These are phyloP conservation scores for Cheumatopsyche charites DNA, from an alignment of 1,140 invertebrate genomes.

Conservation along the genomic window DNA sequence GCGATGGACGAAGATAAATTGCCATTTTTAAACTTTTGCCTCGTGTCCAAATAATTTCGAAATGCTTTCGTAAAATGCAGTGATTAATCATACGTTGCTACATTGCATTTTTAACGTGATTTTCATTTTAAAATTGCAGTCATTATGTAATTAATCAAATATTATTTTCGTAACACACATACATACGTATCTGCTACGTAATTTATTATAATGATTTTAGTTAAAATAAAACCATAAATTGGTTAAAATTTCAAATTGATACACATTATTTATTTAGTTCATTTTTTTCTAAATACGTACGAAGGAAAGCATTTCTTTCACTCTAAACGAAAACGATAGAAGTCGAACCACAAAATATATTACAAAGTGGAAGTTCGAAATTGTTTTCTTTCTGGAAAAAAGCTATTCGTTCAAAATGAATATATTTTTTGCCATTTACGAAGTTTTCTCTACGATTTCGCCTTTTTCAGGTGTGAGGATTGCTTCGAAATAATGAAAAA, in stretches of 20 bases:
- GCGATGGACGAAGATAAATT: conserved; percentile 2
- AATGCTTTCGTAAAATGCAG: neutral
- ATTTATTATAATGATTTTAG: no score
- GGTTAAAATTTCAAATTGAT: no score
- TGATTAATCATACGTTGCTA: neutral
- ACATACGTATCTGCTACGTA: no score
- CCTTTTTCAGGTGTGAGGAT: neutral
- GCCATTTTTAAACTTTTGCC: conserved; percentile 5
- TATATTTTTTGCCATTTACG: neutral
- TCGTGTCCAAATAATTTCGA: neutral
- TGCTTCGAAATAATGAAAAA: no score
- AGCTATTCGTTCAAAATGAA: neutral
- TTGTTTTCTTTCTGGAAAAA: neutral
- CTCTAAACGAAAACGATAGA: conserved; percentile 5
- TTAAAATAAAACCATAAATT: no score
- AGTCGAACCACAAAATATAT: neutral
- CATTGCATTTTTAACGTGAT: no score
- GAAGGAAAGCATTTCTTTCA: neutral
- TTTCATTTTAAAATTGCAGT: no score
- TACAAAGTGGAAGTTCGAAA: neutral
- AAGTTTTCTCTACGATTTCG: neutral
- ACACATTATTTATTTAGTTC: no score
- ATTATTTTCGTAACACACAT: no score
- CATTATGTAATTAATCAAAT: no score
- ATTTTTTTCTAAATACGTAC: no score